Evolutionary conservation across 2,113 vertebrate species (phyloP), one percentile per base, ranked within the genome.

Genomic region (Ochotona princeps): DNA sequence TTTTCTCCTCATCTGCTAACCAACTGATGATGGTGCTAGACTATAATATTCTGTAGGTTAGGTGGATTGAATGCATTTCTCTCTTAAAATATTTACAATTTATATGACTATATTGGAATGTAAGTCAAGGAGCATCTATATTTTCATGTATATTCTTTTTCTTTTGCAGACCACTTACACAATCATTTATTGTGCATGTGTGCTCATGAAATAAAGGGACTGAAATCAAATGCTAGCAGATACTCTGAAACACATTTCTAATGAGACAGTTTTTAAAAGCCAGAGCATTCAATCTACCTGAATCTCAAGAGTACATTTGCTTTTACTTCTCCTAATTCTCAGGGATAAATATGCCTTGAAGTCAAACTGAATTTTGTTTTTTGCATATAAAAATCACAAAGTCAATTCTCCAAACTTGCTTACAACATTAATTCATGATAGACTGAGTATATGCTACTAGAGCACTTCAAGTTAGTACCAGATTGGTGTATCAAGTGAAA

Each of bases 241-340:
- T 17, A 54, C 8, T 79, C 28, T 73, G n/a, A 69, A 79, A 57
- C 47, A 47, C 25, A 57, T 21, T 83, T 38, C 47, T 70, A 83
- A 83, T 28, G 12, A 75, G 65, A 87, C 5, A 80, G 1, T 15
- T 18, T 89, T 80, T 87, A 70, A 88, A 70, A 81, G 17, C 35
- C 51, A 3, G 18, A 57, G 23, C 60, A 72, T 84, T 90, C 67
- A 81, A 88, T 82, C 28, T 88, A 23, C 54, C 61, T 28, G 38
- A 85, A 67, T 90, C 47, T 92, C 74, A 88, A 91, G 91, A 84
- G 51, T 51, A 87, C 38, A 44, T 95, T 51, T 90, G 51, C 70
- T 94, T 92, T 92, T 65, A 83, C 14, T 2, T 93, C 51, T 75
- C 82, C 47, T 84, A 84, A 83, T 66, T 84, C 38, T 49, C 21